Conservation (phyloP, 2,113 vertebrate species). For the Pangasianodon gigas region DNA sequence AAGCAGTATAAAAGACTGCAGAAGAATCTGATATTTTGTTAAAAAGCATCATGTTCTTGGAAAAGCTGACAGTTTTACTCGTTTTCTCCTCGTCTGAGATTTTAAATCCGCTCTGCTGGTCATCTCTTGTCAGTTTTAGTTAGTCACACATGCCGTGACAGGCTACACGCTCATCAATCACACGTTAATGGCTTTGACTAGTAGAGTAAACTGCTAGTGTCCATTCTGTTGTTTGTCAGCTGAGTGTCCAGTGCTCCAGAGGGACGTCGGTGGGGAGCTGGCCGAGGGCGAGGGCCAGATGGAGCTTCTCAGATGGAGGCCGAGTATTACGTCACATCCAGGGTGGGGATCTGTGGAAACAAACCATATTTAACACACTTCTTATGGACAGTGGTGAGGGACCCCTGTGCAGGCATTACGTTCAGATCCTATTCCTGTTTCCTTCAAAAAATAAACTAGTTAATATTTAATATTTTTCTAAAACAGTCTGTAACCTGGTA, state of each 20-base stretch:
- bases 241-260: conserved; percentile 24
- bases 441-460: not conserved
- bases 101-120: not conserved
- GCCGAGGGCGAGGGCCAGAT: conserved; percentile 45
- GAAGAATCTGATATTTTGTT: not conserved
- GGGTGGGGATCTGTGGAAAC: conserved; percentile 39
- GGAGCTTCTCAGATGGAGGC: conserved; percentile 50
- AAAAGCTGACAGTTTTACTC: not conserved
- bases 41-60: not conserved
- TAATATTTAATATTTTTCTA: too few relatives aligned
- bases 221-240: conserved; percentile 47
- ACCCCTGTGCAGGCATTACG: not conserved
- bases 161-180: not conserved
- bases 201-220: conserved; percentile 15
- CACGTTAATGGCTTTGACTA: not conserved
- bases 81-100: not conserved
- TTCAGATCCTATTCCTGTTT: not conserved
- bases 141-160: not conserved
- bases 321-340: conserved; percentile 45
- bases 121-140: not conserved
- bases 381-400: conserved; percentile 2
- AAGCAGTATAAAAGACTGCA: not conserved
- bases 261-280: conserved; percentile 43
- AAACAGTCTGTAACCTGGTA: not conserved
- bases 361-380: conserved; percentile 36